Base-by-base conservation (phyloP, 2,797 vertebrate genomes). In the Poecilia gillii region DNA sequence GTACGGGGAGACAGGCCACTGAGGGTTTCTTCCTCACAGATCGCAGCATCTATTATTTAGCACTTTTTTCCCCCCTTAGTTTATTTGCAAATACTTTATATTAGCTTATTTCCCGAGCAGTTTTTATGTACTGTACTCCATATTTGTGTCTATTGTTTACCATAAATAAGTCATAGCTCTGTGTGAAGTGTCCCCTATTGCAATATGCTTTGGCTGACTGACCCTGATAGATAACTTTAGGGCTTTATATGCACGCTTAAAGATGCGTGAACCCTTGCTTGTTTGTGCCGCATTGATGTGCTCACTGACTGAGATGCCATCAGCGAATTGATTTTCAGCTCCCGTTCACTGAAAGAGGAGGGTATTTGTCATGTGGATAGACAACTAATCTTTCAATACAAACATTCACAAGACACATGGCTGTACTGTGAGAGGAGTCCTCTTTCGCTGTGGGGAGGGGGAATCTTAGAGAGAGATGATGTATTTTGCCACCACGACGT, bases 321-420 rank as follows among this genome's bases (percentile, higher is more conserved):
- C 93, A 92, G 91, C 66, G 87, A 95, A 96, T 96, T 95, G 95
- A 96, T 96, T 96, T 95, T 92, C 90, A 85, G 90, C 92, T 93
- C 86, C 80, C 31, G 83, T 89, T 92, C 92, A 87, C 89, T 84
- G 93, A 92, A 86, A 80, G 88, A 89, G 91, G 87, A 91, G 91
- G 91, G 76, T 89, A 92, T 96, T 95, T 94, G 93, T 96, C 94
- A 95, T 94, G 93, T 89, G 92, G 85, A 89, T 90, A 93, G 94
- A 94, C 94, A 93, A 94, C 90, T 94, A 93, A 95, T 96, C 94
- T 94, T 94, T 95, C 93, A 94, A 87, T 90, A 91, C 88, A 93
- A 93, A 93, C 94, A 92, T 92, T 93, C 93, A 91, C 92, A 93
- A 93, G 93, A 94, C 85, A 72, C 93, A 92, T 82, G 89, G 89